These are phyloP conservation scores for Himalopsyche japonica DNA, from an alignment of 2,888 invertebrate genomes.

Conservation along the genomic window DNA sequence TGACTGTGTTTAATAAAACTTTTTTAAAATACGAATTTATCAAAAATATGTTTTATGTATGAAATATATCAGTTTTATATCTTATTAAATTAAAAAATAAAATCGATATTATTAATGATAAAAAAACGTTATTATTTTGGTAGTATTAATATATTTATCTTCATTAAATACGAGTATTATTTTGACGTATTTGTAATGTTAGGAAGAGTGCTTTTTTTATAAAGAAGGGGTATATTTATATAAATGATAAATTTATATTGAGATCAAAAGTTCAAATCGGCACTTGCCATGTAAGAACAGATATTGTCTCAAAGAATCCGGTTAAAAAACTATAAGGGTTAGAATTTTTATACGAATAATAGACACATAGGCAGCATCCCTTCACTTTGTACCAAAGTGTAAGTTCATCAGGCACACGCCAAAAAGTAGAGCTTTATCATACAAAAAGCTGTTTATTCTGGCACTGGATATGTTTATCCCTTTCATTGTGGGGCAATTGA, in stretches of 20 bases:
- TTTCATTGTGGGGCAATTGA: slow-evolving; percentile 6
- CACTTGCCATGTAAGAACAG: not conserved
- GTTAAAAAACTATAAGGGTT: slow-evolving; percentile 12
- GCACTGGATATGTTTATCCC: slow-evolving; percentile 13
- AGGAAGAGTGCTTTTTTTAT: not conserved
- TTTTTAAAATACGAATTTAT: too few relatives aligned
- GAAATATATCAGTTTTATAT: too few relatives aligned
- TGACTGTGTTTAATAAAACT: too few relatives aligned
- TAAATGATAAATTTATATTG: not conserved
- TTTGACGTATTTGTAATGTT: not conserved
- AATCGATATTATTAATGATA: too few relatives aligned
- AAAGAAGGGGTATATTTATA: not conserved
- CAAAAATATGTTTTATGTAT: too few relatives aligned
- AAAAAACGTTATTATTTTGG: too few relatives aligned
- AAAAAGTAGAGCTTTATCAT: slow-evolving; percentile 6
- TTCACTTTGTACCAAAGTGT: not conserved
- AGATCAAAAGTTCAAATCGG: not conserved
- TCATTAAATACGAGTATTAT: not conserved
- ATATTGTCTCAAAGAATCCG: not conserved
- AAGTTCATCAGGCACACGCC: slow-evolving; percentile 15
- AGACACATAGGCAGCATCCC: slow-evolving; percentile 6
- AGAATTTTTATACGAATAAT: not conserved
- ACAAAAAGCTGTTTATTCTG: slow-evolving; percentile 14
- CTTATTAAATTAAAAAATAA: too few relatives aligned
- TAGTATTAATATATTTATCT: too few relatives aligned